Evolutionary conservation across 2,113 vertebrate species (phyloP).

Genomic region (Apistogramma diplotaenia): DNA sequence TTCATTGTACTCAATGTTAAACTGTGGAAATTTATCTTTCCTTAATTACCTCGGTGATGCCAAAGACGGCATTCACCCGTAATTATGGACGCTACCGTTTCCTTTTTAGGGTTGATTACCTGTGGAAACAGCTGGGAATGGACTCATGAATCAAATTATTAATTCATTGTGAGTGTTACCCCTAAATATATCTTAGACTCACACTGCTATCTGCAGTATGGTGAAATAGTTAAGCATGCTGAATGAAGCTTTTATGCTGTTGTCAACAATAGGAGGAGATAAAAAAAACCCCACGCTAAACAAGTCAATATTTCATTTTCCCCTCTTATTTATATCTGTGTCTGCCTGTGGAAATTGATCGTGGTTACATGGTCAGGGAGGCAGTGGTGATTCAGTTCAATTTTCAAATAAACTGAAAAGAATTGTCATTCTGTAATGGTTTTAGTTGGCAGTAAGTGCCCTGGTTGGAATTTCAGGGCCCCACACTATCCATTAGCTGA

Average conservation of each 20-base stretch:
- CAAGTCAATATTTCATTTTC: slow-evolving; percentile 64
- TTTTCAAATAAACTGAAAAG: slow-evolving; percentile 70
- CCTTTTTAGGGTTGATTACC: slow-evolving; percentile 74
- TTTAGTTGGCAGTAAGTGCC: slow-evolving; percentile 68
- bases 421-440: slow-evolving; percentile 70
- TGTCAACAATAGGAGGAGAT: slow-evolving; percentile 49
- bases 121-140: slow-evolving; percentile 71
- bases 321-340: slow-evolving; percentile 45
- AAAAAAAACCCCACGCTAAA: slow-evolving; percentile 48
- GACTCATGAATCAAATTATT: slow-evolving; percentile 73
- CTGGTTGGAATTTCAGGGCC: slow-evolving; percentile 65
- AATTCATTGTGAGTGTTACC: slow-evolving; percentile 68
- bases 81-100: slow-evolving; percentile 64
- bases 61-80: slow-evolving; percentile 67
- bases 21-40: slow-evolving; percentile 64
- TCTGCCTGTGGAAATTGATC: slow-evolving; percentile 62
- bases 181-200: slow-evolving; percentile 54
- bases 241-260: slow-evolving; percentile 37
- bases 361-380: slow-evolving; percentile 55
- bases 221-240: slow-evolving; percentile 46
- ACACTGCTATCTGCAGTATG: slow-evolving; percentile 3
- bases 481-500: slow-evolving; percentile 69
- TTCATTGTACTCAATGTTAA: slow-evolving; percentile 52
- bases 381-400: slow-evolving; percentile 57
- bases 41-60: slow-evolving; percentile 65